Evolutionary conservation across 1,140 invertebrate species (phyloP).

Genomic region (Anoplophora glabripennis): DNA sequence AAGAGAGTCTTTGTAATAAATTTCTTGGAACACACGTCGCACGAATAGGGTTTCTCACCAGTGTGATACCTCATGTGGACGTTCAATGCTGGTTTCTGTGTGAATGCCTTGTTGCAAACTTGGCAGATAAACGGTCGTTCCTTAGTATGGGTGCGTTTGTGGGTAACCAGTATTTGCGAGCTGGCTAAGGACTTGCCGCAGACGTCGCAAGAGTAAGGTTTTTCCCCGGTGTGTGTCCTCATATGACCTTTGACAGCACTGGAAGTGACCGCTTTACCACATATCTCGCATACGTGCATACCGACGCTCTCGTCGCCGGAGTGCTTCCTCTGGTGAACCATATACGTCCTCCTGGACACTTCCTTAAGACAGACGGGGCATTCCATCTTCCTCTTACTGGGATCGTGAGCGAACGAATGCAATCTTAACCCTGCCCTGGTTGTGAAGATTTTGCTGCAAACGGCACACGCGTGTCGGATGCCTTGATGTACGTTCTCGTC

Average conservation of each 20-base stretch:
- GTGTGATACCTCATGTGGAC: conserved; percentile 63
- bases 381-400: conserved; percentile 1
- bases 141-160: conserved; percentile 45
- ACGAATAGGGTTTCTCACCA: conserved; percentile 50
- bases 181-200: conserved; percentile 55
- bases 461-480: conserved; percentile 19
- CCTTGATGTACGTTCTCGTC: conserved; percentile 26
- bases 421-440: neutral
- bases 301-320: neutral
- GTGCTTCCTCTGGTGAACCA: conserved; percentile 2
- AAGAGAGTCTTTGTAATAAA: conserved; percentile 68
- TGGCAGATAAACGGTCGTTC: conserved; percentile 50
- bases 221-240: conserved; percentile 84
- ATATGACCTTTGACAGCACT: conserved; percentile 2
- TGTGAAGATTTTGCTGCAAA: conserved; percentile 22
- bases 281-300: conserved; percentile 29
- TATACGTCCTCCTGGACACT: neutral
- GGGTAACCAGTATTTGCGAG: conserved; percentile 51
- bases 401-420: conserved; percentile 19
- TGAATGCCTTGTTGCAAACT: conserved; percentile 35
- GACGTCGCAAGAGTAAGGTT: conserved; percentile 65
- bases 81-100: conserved; percentile 39
- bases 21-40: conserved; percentile 53
- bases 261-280: conserved; percentile 37
- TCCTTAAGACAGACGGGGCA: conserved; percentile 23